phyloP scores from a whole-genome alignment of 2,113 vertebrate genomes.

The Fregetta grallaria region DNA sequence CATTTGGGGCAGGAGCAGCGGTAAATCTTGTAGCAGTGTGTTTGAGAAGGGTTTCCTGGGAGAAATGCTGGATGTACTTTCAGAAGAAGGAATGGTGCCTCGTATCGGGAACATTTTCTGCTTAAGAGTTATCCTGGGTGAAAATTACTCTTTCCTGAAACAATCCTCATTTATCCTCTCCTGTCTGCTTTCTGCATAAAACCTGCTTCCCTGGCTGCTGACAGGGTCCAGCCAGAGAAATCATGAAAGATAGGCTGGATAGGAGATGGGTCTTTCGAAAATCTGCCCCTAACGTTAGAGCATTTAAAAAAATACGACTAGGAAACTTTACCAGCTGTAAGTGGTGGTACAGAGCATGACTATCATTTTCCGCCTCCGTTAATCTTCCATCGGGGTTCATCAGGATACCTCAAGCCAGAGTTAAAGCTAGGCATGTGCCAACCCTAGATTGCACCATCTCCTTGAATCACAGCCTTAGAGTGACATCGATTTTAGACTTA shows the following conservation, averaged over 20 bases:
- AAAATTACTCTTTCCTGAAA: neutral
- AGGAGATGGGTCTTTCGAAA: neutral
- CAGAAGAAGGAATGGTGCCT: neutral
- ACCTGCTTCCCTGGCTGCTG: neutral
- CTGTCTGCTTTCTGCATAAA: neutral
- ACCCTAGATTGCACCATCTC: neutral
- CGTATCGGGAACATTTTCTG: neutral
- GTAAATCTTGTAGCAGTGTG: neutral
- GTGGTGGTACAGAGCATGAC: neutral
- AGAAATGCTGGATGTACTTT: neutral
- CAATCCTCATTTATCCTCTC: neutral
- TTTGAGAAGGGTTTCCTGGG: neutral
- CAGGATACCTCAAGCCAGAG: neutral
- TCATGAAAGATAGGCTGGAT: neutral
- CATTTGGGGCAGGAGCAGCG: neutral
- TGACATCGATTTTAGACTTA: neutral
- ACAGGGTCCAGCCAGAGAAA: neutral
- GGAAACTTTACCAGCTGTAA: neutral
- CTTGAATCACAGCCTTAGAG: neutral
- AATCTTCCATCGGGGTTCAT: neutral
- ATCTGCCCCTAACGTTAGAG: neutral
- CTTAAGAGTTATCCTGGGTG: neutral
- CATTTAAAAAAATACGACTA: rapidly evolving
- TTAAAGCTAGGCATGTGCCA: neutral
- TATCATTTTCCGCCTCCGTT: neutral